Base-by-base conservation (phyloP, 2,797 vertebrate genomes). In the Hapalemur alaotrensis region DNA sequence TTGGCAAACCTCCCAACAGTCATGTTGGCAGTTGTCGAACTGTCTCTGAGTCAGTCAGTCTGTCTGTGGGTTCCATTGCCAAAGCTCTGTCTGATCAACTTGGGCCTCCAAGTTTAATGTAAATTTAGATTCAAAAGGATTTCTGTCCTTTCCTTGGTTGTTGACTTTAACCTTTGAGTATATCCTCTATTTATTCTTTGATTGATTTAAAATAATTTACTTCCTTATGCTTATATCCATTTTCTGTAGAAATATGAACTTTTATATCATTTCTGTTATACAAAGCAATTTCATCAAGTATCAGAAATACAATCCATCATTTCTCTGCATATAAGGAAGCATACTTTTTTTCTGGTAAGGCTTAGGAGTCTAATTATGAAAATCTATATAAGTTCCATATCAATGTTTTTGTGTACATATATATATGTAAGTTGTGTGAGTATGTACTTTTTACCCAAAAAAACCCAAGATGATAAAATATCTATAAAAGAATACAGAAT, bases 11-110 rank as follows among this genome's bases (percentile, higher is more conserved):
- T 96, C 96, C 96, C 96, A 97, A 30, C 65, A 85, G 95, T 95
- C 97, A 46, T 83, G 89, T 86, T 97, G 79, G 93, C 97, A 94
- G 84, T 89, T 97, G 90, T 98, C 75, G 79, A 95, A 89, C 96
- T 95, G 94, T 97, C 98, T 98, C 95, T 97, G 95, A 98, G 93
- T 97, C 84, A 14, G 94, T 97, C 96, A 8, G 96, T 97, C 96
- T 87, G 93, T 98, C 97, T 97, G 96, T 97, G 96, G 91, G 22
- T 91, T 94, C 95, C 43, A 59, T 83, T 98, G 98, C 97, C 97
- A 98, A 82, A 88, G 84, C 89, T 89, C 96, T 97, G 35, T 96
- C 92, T 97, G 84, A 97, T 96, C 90, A 54, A 85, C 81, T 88
- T 94, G 95, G 79, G 96, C 96, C 93, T 97, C 88, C 48, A 95